These are phyloP conservation scores for Toxostoma redivivum DNA, from an alignment of 2,113 vertebrate genomes.

Conservation along the genomic window DNA sequence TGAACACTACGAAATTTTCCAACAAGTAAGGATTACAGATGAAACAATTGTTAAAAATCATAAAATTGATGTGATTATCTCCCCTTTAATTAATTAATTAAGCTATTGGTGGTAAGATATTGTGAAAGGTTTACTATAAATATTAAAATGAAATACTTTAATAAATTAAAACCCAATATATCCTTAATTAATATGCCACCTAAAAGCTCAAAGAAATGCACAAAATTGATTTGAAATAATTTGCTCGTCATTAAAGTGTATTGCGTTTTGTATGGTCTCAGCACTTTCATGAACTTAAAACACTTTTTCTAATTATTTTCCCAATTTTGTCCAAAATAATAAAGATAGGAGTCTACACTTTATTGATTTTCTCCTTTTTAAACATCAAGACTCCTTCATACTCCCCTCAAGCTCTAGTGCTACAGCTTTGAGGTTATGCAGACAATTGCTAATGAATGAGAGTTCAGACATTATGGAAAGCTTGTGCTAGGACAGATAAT, in stretches of 20 bases:
- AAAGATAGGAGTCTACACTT: no score
- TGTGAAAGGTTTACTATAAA: not conserved
- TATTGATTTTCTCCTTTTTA: not conserved
- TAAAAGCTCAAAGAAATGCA: not conserved
- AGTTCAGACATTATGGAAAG: not conserved
- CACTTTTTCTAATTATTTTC: not conserved
- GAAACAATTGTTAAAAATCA: not conserved
- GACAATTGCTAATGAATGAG: not conserved
- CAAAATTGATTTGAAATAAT: not conserved
- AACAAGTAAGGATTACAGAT: not conserved
- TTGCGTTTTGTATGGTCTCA: not conserved
- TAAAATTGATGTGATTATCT: not conserved
- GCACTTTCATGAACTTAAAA: not conserved
- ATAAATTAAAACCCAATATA: not conserved
- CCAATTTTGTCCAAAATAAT: not conserved
- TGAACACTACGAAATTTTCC: not conserved
- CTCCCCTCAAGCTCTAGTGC: not conserved
- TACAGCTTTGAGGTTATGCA: not conserved
- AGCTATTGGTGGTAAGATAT: not conserved
- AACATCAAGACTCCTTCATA: not conserved
- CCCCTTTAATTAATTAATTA: not conserved
- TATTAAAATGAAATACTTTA: not conserved
- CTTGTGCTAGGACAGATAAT: not conserved
- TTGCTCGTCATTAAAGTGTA: not conserved
- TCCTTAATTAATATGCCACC: not conserved